Percentiles rank a stretch among this genome's conserved stretches.
phyloP scores from a whole-genome alignment of 2,888 invertebrate genomes.

The Schizaphis graminum region DNA sequence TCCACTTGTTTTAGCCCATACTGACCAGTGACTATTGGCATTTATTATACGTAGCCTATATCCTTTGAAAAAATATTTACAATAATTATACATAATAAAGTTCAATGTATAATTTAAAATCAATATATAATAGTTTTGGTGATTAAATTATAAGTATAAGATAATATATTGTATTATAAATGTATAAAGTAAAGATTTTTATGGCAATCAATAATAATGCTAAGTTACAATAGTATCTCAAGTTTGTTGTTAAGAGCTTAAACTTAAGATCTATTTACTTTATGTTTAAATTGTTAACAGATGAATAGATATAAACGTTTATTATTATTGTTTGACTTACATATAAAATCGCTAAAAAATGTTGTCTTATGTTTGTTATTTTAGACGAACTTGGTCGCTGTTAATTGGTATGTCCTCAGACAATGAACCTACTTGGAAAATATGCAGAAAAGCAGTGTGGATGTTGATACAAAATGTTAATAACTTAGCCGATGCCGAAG shows the following conservation, averaged over 20 bases:
- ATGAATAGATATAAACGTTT: background rate
- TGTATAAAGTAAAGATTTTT: background rate
- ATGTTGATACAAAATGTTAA: slow-evolving; percentile 43
- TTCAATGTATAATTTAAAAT: background rate
- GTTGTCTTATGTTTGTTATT: background rate
- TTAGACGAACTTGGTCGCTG: background rate
- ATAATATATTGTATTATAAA: background rate
- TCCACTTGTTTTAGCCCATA: background rate
- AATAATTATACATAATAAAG: background rate
- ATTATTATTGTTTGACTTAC: background rate
- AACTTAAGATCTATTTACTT: background rate
- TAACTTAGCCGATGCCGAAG: background rate
- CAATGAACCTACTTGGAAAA: slow-evolving; percentile 49
- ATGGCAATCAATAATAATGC: background rate
- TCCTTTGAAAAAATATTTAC: background rate
- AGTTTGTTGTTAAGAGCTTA: background rate
- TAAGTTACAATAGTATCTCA: background rate
- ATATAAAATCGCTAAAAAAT: background rate
- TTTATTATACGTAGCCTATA: background rate
- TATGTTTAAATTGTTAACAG: background rate
- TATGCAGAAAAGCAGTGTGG: slow-evolving; percentile 56
- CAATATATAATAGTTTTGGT: background rate
- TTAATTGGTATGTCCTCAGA: slow-evolving; percentile 37
- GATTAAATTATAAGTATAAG: background rate
- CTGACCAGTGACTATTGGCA: background rate